Conservation (phyloP, 2,888 invertebrate genomes). For the Aspidiotus rigidus region DNA sequence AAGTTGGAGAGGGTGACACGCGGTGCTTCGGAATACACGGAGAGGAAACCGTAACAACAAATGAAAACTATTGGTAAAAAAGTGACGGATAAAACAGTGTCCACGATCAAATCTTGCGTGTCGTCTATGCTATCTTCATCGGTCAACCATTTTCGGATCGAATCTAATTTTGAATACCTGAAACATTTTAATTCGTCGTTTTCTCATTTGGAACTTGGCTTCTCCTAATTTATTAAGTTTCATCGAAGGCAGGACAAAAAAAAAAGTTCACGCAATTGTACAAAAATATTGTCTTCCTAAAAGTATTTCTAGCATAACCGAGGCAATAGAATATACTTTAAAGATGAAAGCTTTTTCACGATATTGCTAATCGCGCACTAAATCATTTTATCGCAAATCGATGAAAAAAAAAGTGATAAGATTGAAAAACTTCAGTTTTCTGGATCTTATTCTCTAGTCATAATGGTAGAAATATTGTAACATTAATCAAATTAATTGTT, state of each 20-base stretch:
- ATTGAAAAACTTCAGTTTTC: no score
- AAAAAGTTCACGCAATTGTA: no score
- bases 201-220: background rate
- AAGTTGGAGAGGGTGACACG: constrained; percentile 13
- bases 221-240: background rate
- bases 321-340: no score
- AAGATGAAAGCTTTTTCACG: no score
- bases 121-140: constrained; percentile 29
- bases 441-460: no score
- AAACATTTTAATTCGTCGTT: background rate
- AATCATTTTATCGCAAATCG: no score
- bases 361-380: no score
- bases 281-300: no score
- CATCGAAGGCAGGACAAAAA: background rate
- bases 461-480: no score
- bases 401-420: no score
- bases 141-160: constrained; percentile 27
- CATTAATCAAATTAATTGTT: no score
- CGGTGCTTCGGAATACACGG: constrained; percentile 21
- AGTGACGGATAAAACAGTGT: constrained; percentile 19
- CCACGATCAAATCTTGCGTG: constrained; percentile 26
- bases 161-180: constrained; percentile 28
- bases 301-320: no score
- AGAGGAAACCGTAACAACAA: constrained; percentile 24
- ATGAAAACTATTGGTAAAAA: constrained; percentile 27